Base-by-base conservation (phyloP, 1,140 invertebrate species). In the Drosophila saltans region DNA sequence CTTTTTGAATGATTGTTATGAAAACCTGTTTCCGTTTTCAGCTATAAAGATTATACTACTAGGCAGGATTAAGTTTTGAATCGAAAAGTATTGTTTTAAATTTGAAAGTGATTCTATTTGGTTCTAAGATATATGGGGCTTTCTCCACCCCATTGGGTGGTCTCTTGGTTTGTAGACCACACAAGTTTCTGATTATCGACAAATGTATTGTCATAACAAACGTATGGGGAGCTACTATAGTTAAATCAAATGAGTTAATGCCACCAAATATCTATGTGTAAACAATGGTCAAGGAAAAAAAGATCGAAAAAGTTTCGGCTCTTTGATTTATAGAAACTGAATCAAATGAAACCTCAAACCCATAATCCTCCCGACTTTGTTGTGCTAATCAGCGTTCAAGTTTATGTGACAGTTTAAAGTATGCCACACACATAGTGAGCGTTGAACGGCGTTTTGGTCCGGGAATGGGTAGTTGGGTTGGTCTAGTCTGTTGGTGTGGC, bases 351-450 rank as follows among this genome's bases (percentile, higher is more conserved):
- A 26, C 16, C 43, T 10, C 66, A 57, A 64, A 58, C 40, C 73
- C 69, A 59, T 89, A 89, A 89, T 88, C 83, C 84, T 88, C 68
- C 70, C 84, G 84, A 90, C 84, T 85, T 89, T 89, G 84, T 89
- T 89, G 84, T 89, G 84, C 84, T 89, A 89, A 89, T 89, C 84
- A 89, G 84, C 78, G 78, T 89, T 84, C 85, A 89, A 89, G 80
- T 89, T 89, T 89, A 89, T 89, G 84, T 89, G 84, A 89, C 84
- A 84, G 82, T 89, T 89, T 89, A 89, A 89, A 89, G 78, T 80
- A 85, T 77, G 81, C 84, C 89, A 91, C 84, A 91, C 89, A 70
- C 82, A 78, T 70, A 24, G 75, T 57, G 11, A 69, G 79, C 45
- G 75, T 41, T 72, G 56, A 58, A 10, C 41, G 43, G 45, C 11